Evolutionary conservation across 2,888 invertebrate genomes (phyloP), one percentile per base, ranked within the genome.

Genomic region (Cosmia trapezina): DNA sequence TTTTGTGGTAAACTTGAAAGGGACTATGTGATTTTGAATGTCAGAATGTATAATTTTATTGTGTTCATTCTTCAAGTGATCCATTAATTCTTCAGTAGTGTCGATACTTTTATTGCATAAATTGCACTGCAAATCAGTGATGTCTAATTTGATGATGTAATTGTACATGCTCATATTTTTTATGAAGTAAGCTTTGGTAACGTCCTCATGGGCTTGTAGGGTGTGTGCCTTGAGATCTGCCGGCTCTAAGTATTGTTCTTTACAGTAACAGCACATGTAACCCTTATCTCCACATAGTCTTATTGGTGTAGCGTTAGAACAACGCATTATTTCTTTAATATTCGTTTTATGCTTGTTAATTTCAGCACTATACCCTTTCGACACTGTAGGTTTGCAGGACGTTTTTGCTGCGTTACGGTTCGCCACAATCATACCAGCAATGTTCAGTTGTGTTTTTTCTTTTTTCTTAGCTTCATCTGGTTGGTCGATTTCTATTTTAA

Each of bases 271-370:
- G 63, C 94, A 94, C 7, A 78, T 83, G 77, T 92, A 94, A 0
- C 92, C 92, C 28, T 83, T 77, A 22, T 89, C 91, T 3, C 86
- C 85, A 49, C 86, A 86, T 7, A 82, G 79, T 22, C 87, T 80
- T 12, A 94, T 89, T 0, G 92, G 92, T 4, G 93, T 94, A 0
- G 93, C 94, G 66, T 94, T 94, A 0, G 94, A 89, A 67, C 83
- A 88, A 8, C 79, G 73, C 4, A 93, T 76, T 41, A 94, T 88
- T 63, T 86, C 86, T 65, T 74, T 81, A n/a, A 92, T 76, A 69
- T 94, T 93, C 8, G 80, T 80, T 33, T 87, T 81, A 65, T 93
- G 93, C 75, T 92, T 92, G 37, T 59, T 33, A 45, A 87, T 65
- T 73, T 86, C 85, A 3, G 51, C 41, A 49, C 6, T 49, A 4